Evolutionary conservation across 2,113 vertebrate species (phyloP).

Genomic region (Jacana jacana): DNA sequence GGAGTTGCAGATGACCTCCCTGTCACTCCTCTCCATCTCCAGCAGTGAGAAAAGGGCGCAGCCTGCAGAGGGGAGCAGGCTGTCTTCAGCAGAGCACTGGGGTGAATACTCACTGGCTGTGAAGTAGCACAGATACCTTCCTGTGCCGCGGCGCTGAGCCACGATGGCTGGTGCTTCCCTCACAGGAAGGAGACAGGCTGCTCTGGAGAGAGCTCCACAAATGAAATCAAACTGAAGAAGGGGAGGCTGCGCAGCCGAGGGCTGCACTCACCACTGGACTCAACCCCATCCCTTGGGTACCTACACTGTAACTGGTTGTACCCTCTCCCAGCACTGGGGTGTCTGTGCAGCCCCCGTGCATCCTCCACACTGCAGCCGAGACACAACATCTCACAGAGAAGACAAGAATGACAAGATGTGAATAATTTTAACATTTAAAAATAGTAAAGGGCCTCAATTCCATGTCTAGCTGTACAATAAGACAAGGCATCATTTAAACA

Average conservation of each 20-base stretch:
- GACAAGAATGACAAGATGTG: neutral
- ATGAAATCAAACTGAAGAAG: neutral
- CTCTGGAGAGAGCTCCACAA: neutral
- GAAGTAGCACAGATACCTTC: neutral
- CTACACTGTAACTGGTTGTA: rapidly evolving
- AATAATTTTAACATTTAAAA: neutral
- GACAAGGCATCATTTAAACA: neutral
- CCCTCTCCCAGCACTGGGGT: rapidly evolving
- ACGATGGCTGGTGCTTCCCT: neutral
- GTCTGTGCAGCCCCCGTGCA: neutral
- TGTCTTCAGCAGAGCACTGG: neutral
- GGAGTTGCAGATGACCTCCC: neutral
- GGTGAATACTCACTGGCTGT: neutral
- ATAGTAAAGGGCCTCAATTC: neutral
- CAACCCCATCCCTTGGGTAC: neutral
- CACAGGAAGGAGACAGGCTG: neutral
- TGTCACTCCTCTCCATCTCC: neutral
- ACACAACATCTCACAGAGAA: neutral
- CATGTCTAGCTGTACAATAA: neutral
- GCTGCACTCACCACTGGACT: neutral
- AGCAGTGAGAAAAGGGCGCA: neutral
- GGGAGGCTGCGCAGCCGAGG: neutral
- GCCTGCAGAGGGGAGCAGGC: neutral
- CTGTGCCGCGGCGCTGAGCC: neutral
- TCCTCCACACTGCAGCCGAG: neutral